Conservation (phyloP, 2,113 vertebrate species). For the Antechinus stuartii region DNA sequence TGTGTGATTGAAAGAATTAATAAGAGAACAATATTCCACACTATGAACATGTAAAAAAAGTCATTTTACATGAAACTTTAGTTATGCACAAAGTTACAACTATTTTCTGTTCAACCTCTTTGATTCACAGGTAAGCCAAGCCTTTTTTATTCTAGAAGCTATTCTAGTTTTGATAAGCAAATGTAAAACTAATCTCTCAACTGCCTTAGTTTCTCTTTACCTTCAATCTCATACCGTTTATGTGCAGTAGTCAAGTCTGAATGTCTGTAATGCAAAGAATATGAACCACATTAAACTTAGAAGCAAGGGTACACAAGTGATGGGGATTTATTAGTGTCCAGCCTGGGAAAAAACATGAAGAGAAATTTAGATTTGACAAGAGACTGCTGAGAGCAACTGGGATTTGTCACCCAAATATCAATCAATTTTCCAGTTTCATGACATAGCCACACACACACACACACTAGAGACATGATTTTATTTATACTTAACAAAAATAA, state of each 20-base stretch:
- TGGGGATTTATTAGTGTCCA: not conserved
- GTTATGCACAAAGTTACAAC: not conserved
- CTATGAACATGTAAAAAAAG: not conserved
- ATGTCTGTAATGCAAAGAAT: not conserved
- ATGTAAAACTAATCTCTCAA: not conserved
- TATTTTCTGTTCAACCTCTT: not conserved
- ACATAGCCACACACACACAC: not conserved
- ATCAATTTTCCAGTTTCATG: conserved; percentile 25
- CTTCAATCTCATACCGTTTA: not conserved
- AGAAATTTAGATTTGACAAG: conserved; percentile 6
- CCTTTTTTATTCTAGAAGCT: not conserved
- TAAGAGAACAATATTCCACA: not conserved
- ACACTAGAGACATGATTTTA: not conserved
- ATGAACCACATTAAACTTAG: not conserved
- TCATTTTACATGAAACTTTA: conserved; percentile 10
- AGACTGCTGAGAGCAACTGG: not conserved
- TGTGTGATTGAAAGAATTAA: not conserved
- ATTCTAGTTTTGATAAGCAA: not conserved
- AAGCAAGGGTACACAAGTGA: not conserved
- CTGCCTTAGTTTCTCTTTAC: not conserved
- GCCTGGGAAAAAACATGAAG: not conserved
- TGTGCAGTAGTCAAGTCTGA: not conserved
- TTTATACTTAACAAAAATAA: conserved; percentile 46
- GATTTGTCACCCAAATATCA: not conserved
- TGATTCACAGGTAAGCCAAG: not conserved